These are phyloP conservation scores for Sphenopsis melanotis DNA, from an alignment of 2,797 vertebrate genomes.

Conservation along the genomic window DNA sequence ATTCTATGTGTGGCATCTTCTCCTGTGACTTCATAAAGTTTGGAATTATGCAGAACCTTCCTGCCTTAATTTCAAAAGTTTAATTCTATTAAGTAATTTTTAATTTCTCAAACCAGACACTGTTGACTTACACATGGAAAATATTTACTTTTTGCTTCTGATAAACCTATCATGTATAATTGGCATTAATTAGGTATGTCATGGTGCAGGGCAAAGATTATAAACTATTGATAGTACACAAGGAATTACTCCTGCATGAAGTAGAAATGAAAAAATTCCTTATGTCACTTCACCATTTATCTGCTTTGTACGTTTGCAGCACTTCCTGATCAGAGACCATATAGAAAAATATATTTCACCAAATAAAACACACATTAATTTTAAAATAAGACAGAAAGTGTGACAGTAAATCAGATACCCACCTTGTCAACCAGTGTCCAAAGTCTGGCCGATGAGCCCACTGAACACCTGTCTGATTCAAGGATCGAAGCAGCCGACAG, in stretches of 20 bases:
- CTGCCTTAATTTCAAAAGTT: background rate
- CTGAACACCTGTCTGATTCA: conserved; percentile 95
- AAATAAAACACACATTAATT: background rate
- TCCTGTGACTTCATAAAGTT: background rate
- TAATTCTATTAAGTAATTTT: background rate
- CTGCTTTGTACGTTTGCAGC: background rate
- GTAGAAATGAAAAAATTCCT: background rate
- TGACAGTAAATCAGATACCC: background rate
- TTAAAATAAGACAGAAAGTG: background rate
- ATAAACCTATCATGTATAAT: background rate
- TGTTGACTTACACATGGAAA: background rate
- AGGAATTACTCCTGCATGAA: background rate
- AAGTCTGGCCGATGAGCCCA: conserved; percentile 92
- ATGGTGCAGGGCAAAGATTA: background rate
- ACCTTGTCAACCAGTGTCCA: conserved; percentile 96
- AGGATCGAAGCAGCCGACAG: conserved; percentile 88
- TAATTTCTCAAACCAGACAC: background rate
- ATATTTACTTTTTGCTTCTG: background rate
- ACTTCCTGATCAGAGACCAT: background rate
- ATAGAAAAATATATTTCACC: background rate
- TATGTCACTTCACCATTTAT: background rate
- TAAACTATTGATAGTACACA: background rate
- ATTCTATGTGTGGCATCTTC: background rate
- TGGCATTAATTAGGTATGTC: background rate
- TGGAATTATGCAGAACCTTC: background rate